Conservation (phyloP, 2,797 vertebrate species). For the Eupleurogrammus muticus region DNA sequence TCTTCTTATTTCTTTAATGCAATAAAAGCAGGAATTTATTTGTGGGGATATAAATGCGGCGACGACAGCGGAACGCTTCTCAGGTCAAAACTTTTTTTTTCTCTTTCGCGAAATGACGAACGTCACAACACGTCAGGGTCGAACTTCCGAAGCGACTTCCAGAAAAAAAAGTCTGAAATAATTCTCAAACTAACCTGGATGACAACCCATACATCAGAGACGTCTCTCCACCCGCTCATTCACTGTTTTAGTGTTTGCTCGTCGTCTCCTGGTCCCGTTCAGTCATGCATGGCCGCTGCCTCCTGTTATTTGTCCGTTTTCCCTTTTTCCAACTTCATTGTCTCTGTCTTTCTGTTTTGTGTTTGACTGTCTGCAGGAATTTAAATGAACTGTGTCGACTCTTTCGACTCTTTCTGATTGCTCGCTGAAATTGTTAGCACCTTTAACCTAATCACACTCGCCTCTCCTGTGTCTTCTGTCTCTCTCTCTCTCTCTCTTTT, state of each 20-base stretch:
- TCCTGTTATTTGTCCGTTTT: conserved; percentile 41
- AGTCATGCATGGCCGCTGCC: conserved; percentile 40
- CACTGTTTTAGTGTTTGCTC: conserved; percentile 31
- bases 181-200: conserved; percentile 11
- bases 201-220: conserved; percentile 28
- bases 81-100: conserved; percentile 27
- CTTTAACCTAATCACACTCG: conserved; percentile 45
- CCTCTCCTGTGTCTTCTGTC: too few species aligned
- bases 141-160: conserved; percentile 6
- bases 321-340: conserved; percentile 42
- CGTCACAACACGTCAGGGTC: conserved; percentile 17
- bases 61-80: conserved; percentile 22
- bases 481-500: conserved; percentile 31
- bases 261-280: conserved; percentile 22
- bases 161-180: conserved; percentile 21
- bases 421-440: neutral
- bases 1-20: conserved; percentile 46
- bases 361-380: conserved; percentile 9
- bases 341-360: conserved; percentile 24
- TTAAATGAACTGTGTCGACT: conserved; percentile 20
- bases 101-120: conserved; percentile 13
- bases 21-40: conserved; percentile 36
- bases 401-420: conserved; percentile 3
- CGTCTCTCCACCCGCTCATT: conserved; percentile 30
- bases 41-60: conserved; percentile 24